A percentile compares a stretch with the other conserved stretches of the same genome.
Evolutionary conservation across 2,113 vertebrate species (phyloP).

Genomic region (Chiloscyllium plagiosum): DNA sequence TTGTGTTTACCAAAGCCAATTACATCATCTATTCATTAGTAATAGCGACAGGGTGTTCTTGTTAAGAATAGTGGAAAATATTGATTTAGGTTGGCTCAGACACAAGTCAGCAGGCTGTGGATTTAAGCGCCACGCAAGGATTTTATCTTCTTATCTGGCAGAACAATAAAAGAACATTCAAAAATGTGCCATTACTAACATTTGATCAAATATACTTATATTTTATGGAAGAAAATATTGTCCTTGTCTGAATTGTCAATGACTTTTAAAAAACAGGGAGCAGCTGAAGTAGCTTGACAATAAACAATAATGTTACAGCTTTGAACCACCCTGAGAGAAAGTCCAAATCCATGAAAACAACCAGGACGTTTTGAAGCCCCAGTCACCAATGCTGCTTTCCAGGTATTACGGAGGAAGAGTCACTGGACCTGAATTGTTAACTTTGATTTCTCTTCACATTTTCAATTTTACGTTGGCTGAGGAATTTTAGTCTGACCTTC

Average conservation of each 20-base stretch:
- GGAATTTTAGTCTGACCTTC: too few relatives aligned
- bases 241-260: background rate
- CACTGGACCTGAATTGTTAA: too few relatives aligned
- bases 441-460: background rate
- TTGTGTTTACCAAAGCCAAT: background rate
- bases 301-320: background rate
- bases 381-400: background rate
- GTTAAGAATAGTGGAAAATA: background rate
- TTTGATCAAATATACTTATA: background rate
- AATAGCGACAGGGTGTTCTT: background rate
- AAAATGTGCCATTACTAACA: background rate
- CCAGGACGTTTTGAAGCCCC: background rate
- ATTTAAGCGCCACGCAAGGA: background rate
- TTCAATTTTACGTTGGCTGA: background rate
- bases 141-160: background rate
- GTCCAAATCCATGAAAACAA: background rate
- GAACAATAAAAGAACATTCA: background rate
- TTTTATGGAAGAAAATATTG: background rate
- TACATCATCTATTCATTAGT: background rate
- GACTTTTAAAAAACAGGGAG: background rate
- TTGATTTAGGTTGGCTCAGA: background rate
- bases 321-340: background rate
- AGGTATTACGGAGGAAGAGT: too few relatives aligned
- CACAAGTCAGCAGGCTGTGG: background rate
- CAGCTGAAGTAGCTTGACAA: background rate